Evolutionary conservation across 2,888 invertebrate species (phyloP).

Genomic region (Crepidodera aurea): DNA sequence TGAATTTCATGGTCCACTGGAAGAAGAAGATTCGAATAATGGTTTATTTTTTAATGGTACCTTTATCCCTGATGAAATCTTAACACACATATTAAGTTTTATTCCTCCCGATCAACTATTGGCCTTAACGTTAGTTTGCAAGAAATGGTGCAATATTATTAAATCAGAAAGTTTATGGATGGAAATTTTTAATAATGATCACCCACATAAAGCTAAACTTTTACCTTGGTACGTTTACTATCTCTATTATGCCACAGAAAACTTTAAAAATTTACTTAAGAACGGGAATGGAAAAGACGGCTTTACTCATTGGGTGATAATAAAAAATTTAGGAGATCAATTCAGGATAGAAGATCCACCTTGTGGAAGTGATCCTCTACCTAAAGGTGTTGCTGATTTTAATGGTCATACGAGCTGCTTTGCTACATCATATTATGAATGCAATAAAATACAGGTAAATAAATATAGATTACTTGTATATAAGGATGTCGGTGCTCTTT

Average conservation of each 20-base stretch:
- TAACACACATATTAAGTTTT: slow-evolving; percentile 60
- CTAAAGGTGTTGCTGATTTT: slow-evolving; percentile 59
- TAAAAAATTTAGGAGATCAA: slow-evolving; percentile 59
- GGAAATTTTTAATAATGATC: slow-evolving; percentile 46
- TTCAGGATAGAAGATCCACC: slow-evolving; percentile 65
- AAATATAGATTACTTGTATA: no score
- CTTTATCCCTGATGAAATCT: slow-evolving; percentile 63
- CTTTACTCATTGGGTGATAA: slow-evolving; percentile 60
- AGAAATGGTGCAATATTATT: slow-evolving; percentile 63
- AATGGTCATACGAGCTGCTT: slow-evolving; percentile 62
- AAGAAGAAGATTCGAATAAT: slow-evolving; percentile 45
- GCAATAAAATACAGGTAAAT: slow-evolving; percentile 62
- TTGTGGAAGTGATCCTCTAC: slow-evolving; percentile 60
- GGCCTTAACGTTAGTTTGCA: slow-evolving; percentile 63
- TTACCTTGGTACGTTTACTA: slow-evolving; percentile 60
- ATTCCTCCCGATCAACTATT: slow-evolving; percentile 58
- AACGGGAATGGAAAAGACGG: slow-evolving; percentile 63
- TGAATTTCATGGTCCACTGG: slow-evolving; percentile 39
- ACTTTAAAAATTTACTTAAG: slow-evolving; percentile 63
- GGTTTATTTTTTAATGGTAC: slow-evolving; percentile 56
- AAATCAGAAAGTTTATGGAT: slow-evolving; percentile 55
- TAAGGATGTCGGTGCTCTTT: no score
- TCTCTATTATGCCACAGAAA: slow-evolving; percentile 56
- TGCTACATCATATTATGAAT: slow-evolving; percentile 64
- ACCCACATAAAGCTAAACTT: slow-evolving; percentile 48